These are phyloP conservation scores for Blera fallax DNA, from an alignment of 2,888 invertebrate species.

Conservation along the genomic window DNA sequence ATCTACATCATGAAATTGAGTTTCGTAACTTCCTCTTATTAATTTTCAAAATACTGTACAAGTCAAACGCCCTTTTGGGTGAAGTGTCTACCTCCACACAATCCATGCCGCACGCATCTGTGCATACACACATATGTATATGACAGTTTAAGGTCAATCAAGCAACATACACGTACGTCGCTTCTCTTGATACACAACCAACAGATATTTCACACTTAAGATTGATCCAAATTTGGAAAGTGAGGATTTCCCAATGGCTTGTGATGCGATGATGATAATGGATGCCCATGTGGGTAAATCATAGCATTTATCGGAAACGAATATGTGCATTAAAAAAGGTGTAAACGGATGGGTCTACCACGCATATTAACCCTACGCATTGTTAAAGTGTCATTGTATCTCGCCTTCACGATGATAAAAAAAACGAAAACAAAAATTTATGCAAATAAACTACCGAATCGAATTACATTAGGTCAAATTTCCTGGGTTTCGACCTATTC, in stretches of 20 bases:
- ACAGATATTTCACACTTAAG: conserved; percentile 35
- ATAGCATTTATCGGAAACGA: conserved; percentile 36
- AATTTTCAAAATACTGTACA: not conserved
- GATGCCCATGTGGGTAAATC: not conserved
- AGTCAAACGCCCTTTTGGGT: conserved; percentile 15
- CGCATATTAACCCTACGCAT: conserved; percentile 49
- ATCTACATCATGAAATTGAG: conserved; percentile 9
- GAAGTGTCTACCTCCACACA: conserved; percentile 29
- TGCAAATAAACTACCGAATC: conserved; percentile 31
- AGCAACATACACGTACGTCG: not conserved
- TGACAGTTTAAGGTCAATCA: conserved; percentile 62
- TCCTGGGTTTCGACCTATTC: not conserved
- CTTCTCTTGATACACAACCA: conserved; percentile 20
- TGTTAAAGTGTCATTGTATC: conserved; percentile 23
- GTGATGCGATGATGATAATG: conserved; percentile 24
- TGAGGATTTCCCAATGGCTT: conserved; percentile 41
- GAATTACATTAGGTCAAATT: not conserved
- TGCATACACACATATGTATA: not conserved
- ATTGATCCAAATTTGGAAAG: conserved; percentile 67
- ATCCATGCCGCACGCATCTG: conserved; percentile 12
- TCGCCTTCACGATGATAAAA: conserved; percentile 28
- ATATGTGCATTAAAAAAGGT: conserved; percentile 46
- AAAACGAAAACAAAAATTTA: conserved; percentile 35
- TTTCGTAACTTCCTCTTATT: conserved; percentile 30
- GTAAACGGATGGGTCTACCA: conserved; percentile 58